A percentile compares a stretch with the other conserved stretches of the same genome.
These are phyloP conservation scores for Epinotia ramella DNA, from an alignment of 2,888 invertebrate species.

Conservation along the genomic window DNA sequence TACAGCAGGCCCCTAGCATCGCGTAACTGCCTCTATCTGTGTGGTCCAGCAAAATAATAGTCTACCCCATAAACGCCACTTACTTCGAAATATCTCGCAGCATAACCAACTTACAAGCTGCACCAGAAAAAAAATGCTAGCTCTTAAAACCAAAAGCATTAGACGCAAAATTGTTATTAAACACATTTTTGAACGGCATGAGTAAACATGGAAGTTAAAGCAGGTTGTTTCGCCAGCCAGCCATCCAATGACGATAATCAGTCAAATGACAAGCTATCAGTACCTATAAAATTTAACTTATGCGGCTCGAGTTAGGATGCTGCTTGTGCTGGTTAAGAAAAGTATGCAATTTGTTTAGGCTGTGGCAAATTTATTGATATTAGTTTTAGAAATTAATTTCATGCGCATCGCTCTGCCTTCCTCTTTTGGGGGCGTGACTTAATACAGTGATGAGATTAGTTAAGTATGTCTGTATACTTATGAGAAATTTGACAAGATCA, in stretches of 20 bases:
- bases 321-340: constrained; percentile 27
- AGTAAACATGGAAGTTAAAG: constrained; percentile 28
- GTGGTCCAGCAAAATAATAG: constrained; percentile 52
- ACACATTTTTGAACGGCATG: constrained; percentile 1
- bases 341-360: constrained; percentile 24
- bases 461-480: too few species aligned
- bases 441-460: too few species aligned
- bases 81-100: constrained; percentile 49
- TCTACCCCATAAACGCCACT: constrained; percentile 52
- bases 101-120: constrained; percentile 36
- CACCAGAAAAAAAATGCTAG: background rate
- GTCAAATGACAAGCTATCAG: constrained; percentile 59
- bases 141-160: constrained; percentile 2
- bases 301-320: constrained; percentile 18
- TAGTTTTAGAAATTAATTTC: background rate
- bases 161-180: constrained; percentile 5
- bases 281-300: constrained; percentile 55
- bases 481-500: too few species aligned
- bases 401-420: too few species aligned
- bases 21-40: constrained; percentile 49
- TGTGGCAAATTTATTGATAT: constrained; percentile 12
- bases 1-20: constrained; percentile 33
- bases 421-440: too few species aligned
- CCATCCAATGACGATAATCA: constrained; percentile 58
- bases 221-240: constrained; percentile 48